Percentiles rank a stretch among this genome's conserved stretches.
phyloP scores from a whole-genome alignment of 2,113 vertebrate species.

The Cochlearius cochlearius region DNA sequence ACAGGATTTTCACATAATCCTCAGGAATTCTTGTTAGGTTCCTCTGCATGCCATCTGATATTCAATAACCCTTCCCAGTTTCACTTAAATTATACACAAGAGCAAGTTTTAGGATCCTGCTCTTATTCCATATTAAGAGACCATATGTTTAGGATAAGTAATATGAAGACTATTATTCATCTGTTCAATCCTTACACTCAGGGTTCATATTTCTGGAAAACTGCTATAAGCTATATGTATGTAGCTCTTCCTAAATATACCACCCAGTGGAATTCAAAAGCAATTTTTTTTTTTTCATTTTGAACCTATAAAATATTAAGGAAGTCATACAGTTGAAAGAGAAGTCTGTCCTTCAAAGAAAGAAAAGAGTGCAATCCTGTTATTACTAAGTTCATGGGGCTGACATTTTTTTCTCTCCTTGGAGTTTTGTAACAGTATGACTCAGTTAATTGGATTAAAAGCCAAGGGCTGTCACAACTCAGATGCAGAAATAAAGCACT shows the following conservation, averaged over 20 bases:
- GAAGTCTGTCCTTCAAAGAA: slow-evolving; percentile 70
- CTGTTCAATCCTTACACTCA: not conserved
- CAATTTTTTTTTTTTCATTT: slow-evolving; percentile 70
- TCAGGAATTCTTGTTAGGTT: not conserved
- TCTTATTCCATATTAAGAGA: not conserved
- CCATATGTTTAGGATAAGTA: not conserved
- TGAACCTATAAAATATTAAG: slow-evolving; percentile 78
- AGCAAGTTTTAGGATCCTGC: not conserved
- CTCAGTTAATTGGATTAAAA: slow-evolving; percentile 76
- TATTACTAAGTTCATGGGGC: slow-evolving; percentile 76
- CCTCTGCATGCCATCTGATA: not conserved
- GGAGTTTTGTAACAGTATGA: slow-evolving; percentile 73
- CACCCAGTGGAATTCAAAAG: not conserved
- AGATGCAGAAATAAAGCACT: slow-evolving; percentile 8
- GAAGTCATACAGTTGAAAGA: slow-evolving; percentile 43
- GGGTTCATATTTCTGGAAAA: not conserved
- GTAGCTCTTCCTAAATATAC: not conserved
- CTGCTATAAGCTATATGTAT: not conserved
- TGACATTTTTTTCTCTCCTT: slow-evolving; percentile 46
- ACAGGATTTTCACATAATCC: not conserved
- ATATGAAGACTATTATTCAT: not conserved
- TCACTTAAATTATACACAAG: not conserved
- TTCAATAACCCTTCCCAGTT: rapidly evolving
- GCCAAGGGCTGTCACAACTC: slow-evolving; percentile 8
- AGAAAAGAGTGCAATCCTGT: slow-evolving; percentile 51